phyloP scores from a whole-genome alignment of 1,140 invertebrate species.

The Drosophila eugracilis region DNA sequence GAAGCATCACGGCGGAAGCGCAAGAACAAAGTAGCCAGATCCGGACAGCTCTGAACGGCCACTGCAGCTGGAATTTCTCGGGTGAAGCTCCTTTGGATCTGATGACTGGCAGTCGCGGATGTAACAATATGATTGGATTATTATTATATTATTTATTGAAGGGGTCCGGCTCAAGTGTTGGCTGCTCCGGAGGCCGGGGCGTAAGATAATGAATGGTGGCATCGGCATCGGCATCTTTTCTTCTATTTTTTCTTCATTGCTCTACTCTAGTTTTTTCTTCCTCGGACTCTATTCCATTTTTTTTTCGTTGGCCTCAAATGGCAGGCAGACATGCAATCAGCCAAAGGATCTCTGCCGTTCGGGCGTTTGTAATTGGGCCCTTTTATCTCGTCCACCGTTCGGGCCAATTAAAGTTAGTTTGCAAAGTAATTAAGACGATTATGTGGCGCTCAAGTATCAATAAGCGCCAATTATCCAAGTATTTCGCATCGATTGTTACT shows the following conservation, averaged over 20 bases:
- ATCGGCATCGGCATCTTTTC: slow-evolving; percentile 22
- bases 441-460: slow-evolving; percentile 82
- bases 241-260: slow-evolving; percentile 7
- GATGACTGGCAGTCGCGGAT: slow-evolving; percentile 72
- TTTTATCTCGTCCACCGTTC: slow-evolving; percentile 72
- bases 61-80: neutral
- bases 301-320: slow-evolving; percentile 45
- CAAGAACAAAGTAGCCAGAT: slow-evolving; percentile 51
- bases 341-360: slow-evolving; percentile 32
- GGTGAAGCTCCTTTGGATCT: slow-evolving; percentile 21
- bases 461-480: slow-evolving; percentile 73
- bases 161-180: slow-evolving; percentile 49
- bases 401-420: slow-evolving; percentile 79
- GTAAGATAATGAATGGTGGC: slow-evolving; percentile 39
- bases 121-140: slow-evolving; percentile 81
- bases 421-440: slow-evolving; percentile 82
- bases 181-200: slow-evolving; percentile 1
- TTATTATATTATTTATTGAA: slow-evolving; percentile 83
- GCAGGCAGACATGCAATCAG: slow-evolving; percentile 73
- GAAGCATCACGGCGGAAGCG: slow-evolving; percentile 49
- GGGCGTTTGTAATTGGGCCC: slow-evolving; percentile 64
- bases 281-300: neutral
- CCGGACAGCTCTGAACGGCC: slow-evolving; percentile 38
- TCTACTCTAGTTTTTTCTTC: slow-evolving; percentile 24
- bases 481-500: slow-evolving; percentile 64